These are phyloP conservation scores for Phanerotoma sp. DNA, from an alignment of 2,888 invertebrate species.

Conservation along the genomic window DNA sequence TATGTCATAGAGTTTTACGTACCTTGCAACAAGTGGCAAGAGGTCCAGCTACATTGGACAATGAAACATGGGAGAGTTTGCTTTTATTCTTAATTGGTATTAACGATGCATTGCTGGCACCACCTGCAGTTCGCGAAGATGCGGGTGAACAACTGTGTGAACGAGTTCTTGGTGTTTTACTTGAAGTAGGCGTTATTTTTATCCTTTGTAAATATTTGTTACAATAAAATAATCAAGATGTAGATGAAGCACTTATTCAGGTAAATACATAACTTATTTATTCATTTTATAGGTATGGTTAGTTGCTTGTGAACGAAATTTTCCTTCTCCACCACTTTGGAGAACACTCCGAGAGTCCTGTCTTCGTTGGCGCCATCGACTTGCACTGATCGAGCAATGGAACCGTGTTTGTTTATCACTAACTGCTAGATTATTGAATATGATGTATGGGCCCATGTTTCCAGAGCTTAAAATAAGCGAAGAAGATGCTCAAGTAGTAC, in stretches of 20 bases:
- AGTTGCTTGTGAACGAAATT: conserved; percentile 75
- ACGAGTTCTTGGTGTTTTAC: conserved; percentile 87
- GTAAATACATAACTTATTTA: too few relatives aligned
- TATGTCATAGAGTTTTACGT: conserved; percentile 87
- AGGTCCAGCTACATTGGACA: conserved; percentile 72
- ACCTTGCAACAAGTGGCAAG: conserved; percentile 80
- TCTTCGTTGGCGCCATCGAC: conserved; percentile 90
- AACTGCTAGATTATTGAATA: conserved; percentile 78
- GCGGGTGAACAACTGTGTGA: conserved; percentile 96
- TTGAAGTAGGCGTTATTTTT: conserved; percentile 83
- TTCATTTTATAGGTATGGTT: conserved; percentile 63
- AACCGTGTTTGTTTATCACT: conserved; percentile 88
- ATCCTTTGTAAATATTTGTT: conserved; percentile 33
- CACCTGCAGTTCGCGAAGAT: conserved; percentile 91
- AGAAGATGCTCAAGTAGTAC: conserved; percentile 81
- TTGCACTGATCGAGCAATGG: conserved; percentile 93
- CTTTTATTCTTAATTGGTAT: conserved; percentile 85
- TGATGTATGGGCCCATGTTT: conserved; percentile 87
- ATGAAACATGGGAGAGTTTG: conserved; percentile 89
- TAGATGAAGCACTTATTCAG: too few relatives aligned
- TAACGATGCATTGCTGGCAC: conserved; percentile 87
- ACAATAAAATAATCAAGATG: conserved; percentile 1
- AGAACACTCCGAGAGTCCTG: conserved; percentile 92
- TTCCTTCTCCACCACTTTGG: conserved; percentile 95
- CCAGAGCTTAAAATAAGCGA: conserved; percentile 82